Base-by-base conservation (phyloP, 30 jellyfish, hydroid and myxozoan genomes). In the Cassiopea xamachana region DNA sequence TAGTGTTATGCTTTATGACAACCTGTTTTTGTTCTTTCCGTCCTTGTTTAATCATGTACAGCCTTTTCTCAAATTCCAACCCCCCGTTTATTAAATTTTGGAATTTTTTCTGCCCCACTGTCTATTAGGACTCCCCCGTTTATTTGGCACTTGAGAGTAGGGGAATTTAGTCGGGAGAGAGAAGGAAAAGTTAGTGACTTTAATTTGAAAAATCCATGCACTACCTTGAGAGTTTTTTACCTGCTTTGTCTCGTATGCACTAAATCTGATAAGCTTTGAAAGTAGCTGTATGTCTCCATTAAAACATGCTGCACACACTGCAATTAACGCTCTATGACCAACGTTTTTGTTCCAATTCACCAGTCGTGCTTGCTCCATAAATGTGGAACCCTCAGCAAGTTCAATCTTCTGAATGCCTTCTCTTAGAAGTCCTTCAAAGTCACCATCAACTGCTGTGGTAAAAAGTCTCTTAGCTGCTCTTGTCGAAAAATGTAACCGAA, bases 291-390 rank as follows among this genome's bases (percentile, higher is more conserved):
- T 47, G 62, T 48, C 77, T 46, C 94, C 94, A 51, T 87, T 76
- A 6, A 74, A 64, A 43, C 89, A 87, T 49, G 94, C 94, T 17
- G 69, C 94, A 76, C 77, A 75, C 18, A 87, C 89, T 17, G 94
- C 89, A 13, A 87, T 47, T 48, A 87, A 87, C 48, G 94, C 86
- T 51, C 94, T 87, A 48, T 87, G 77, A 73, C 60, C 69, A 8
- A 69, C 94, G 62, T 46, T 76, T 47, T 67, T 14, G 69, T 87
- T 87, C 94, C 94, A 87, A 1, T 39, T 62, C 48, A 27, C 39
- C 83, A 87, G 69, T 46, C 88, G 64, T 27, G 39, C 70, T 50
- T 77, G 79, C 67, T 87, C 94, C n/a, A 60, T 77, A 69, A 16
- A 62, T 13, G 69, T 64, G n/a, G 69, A 45, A 16, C 89, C 94